These are phyloP conservation scores for Gymnosoma rotundatum DNA, from an alignment of 2,888 invertebrate species.

Conservation along the genomic window DNA sequence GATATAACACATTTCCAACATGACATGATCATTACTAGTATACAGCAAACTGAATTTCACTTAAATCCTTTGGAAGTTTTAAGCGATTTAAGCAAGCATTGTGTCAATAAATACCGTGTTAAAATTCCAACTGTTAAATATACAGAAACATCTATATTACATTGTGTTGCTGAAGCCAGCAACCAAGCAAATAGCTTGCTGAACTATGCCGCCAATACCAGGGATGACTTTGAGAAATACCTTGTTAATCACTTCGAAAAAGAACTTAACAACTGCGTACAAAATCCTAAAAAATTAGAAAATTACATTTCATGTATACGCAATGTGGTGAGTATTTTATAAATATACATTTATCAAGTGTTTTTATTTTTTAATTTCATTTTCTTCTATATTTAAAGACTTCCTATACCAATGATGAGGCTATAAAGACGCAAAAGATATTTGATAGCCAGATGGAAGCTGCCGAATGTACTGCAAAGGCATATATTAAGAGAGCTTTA, in stretches of 20 bases:
- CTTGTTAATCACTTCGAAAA: slow-evolving; percentile 8
- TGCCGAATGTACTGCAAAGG: slow-evolving; percentile 42
- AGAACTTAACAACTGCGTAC: not conserved
- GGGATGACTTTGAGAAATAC: slow-evolving; percentile 9
- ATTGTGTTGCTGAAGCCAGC: slow-evolving; percentile 54
- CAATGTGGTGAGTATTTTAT: slow-evolving; percentile 1
- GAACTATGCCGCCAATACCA: not conserved
- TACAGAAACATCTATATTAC: slow-evolving; percentile 29
- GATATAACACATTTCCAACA: slow-evolving; percentile 25
- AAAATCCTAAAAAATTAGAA: not conserved
- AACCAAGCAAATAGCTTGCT: slow-evolving; percentile 18
- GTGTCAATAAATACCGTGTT: slow-evolving; percentile 66
- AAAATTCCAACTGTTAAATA: slow-evolving; percentile 49
- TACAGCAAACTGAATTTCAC: slow-evolving; percentile 53
- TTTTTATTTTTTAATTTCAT: not conserved
- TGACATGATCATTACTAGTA: slow-evolving; percentile 17
- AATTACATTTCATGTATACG: slow-evolving; percentile 28
- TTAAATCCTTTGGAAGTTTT: slow-evolving; percentile 61
- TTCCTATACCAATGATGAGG: slow-evolving; percentile 2
- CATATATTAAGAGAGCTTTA: slow-evolving; percentile 36
- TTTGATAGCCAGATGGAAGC: slow-evolving; percentile 44
- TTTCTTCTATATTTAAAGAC: slow-evolving; percentile 30
- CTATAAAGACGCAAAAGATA: slow-evolving; percentile 28
- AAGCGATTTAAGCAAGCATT: slow-evolving; percentile 30
- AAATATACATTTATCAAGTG: too few relatives aligned